Evolutionary conservation across 2,113 vertebrate genomes (phyloP).

Genomic region (Paedocypris sp.): DNA sequence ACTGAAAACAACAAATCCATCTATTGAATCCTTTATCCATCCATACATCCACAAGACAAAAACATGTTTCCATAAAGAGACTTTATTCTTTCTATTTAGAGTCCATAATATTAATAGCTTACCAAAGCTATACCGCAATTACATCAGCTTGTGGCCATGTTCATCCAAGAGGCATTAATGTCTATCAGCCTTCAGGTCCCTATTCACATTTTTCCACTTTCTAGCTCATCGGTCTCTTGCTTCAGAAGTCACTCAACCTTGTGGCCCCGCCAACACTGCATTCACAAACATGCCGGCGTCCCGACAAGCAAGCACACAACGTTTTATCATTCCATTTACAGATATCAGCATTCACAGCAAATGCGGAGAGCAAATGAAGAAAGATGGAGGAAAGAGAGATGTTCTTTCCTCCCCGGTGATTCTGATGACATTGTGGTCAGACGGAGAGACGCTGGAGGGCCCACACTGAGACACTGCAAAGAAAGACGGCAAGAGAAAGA

Average conservation of each 20-base stretch:
- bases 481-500: constrained; percentile 8
- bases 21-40: no score
- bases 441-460: not conserved
- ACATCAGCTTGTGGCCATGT: constrained; percentile 31
- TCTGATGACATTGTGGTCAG: constrained; percentile 27
- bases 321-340: constrained; percentile 46
- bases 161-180: constrained; percentile 30
- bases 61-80: not conserved
- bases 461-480: constrained; percentile 7
- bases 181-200: constrained; percentile 21
- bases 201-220: constrained; percentile 12
- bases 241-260: constrained; percentile 35
- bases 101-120: constrained; percentile 30
- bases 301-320: constrained; percentile 32
- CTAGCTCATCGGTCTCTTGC: not conserved
- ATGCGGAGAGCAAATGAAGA: constrained; percentile 42
- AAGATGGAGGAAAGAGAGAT: constrained; percentile 34
- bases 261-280: constrained; percentile 25
- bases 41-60: not conserved
- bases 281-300: constrained; percentile 37
- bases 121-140: constrained; percentile 37
- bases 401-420: constrained; percentile 35
- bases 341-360: constrained; percentile 54
- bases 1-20: no score
- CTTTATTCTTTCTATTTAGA: not conserved